Base-by-base conservation (phyloP, 1,140 invertebrate genomes). In the Dysdera silvatica region DNA sequence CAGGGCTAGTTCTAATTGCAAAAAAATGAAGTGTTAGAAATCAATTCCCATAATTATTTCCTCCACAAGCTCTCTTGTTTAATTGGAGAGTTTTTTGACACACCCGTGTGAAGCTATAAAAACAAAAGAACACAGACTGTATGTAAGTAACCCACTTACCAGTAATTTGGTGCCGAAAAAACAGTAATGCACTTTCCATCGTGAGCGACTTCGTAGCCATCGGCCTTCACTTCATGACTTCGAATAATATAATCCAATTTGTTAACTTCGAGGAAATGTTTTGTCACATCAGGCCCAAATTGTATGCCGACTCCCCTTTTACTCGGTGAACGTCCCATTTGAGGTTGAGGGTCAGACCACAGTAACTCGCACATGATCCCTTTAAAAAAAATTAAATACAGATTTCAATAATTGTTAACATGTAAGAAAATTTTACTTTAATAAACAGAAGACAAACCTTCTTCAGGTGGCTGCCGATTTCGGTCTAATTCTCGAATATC, bases 141-240 rank as follows among this genome's bases (percentile, higher is more conserved):
- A n/a, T n/a, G n/a, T n/a, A n/a, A n/a, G n/a, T n/a, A n/a, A n/a
- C 14, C 6, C 23, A 70, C 78, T 77, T 79, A 95, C 91, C 95
- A 99, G 82, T 98, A 99, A 80, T 99, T 99, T 61, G 96, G 96
- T 66, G 96, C 96, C 23, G 94, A 98, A 79, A 96, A 96, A 4
- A 96, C 91, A 3, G 93, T 96, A 67, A 95, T 91, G 74, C 92
- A 96, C 74, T 91, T 89, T 28, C 90, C 93, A 74, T 94, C 84
- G 74, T 99, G 96, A 10, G 87, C 86, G 20, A 92, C 79, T 79
- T 99, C 95, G 73, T 96, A 99, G 4, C 97, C 97, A 43, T 91
- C 85, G 70, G 88, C 86, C 79, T 99, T 99, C 4, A 99, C 97
- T 77, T 99, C 97, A 76, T 99, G 96, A 77, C 92, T 96, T 66